Evolutionary conservation across 2,113 vertebrate genomes (phyloP), one percentile per base, ranked within the genome.

Genomic region (Pampusana beccarii): DNA sequence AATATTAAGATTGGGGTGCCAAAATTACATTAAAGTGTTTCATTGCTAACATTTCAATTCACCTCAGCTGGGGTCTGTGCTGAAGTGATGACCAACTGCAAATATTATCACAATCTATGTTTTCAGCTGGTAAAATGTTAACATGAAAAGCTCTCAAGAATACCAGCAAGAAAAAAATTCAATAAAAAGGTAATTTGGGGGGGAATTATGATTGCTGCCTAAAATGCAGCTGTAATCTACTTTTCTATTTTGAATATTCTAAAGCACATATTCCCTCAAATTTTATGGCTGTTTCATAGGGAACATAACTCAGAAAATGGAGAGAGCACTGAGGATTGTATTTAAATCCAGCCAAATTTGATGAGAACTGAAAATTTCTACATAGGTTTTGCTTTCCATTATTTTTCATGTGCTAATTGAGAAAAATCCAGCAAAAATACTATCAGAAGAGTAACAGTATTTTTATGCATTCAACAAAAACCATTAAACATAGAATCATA

Each of bases 21-120:
- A 91, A 83, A 94, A 87, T 90, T 73, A 72, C 46, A 62, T 72
- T 83, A 6, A 84, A 93, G 80, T 56, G 77, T 36, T 46, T 87
- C 31, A 21, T 70, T 93, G 66, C 53, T 91, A 90, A 84, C 5
- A 1, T 89, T 67, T 89, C 40, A 80, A 69, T 72, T 69, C 61
- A 78, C 57, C 77, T 64, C 70, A 90, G 51, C 57, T 51, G 56
- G 36, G 31, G n/a, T 80, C 62, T 82, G 40, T 82, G 74, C 51
- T 73, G 50, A 71, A 81, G 80, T 66, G 78, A 75, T 77, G 86
- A 72, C 91, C 82, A 91, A 51, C 50, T 94, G 66, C 81, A 90
- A 91, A 80, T 81, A n/a, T 88, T 87, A 78, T 69, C 54, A 73
- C 51, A 69, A 51, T 72, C 19, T 34, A 42, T 67, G 29, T 58